Base-by-base conservation (phyloP, 1,140 invertebrate species). In the Pseudomyrmex pallidus region DNA sequence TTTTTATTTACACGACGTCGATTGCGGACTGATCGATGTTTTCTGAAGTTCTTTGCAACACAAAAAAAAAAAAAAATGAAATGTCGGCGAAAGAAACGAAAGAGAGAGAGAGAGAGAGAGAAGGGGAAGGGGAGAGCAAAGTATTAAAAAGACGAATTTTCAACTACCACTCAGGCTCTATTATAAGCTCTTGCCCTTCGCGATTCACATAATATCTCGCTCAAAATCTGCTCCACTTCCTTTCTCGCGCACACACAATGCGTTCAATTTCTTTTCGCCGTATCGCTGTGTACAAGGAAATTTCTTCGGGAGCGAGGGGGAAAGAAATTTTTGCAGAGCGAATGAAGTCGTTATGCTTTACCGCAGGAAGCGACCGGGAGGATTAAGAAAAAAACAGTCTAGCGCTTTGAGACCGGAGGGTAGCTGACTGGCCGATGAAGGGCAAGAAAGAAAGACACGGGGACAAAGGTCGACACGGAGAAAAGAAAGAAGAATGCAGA, bases 271-370 rank as follows among this genome's bases (percentile, higher is more conserved):
- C 22, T 25, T 56, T 78, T 70, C 56, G 17, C n/a, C 48, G 10
- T 54, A 63, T 68, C 44, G 46, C 8, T 8, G 12, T 59, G 48
- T 10, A 70, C 15, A 25, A 25, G 3, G 22, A 68, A 78, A 70
- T 72, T n/a, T 80, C 54, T 13, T 5, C 7, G 20, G 52, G 3
- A 17, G 2, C 13, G 20, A 10, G 35, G 63, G 13, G 35, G 63
- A 82, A n/a, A 82, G 74, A 35, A 82, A 82, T 83, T 83, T 83
- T 90, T 67, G 85, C 85, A 86, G 86, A 90, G 89, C 83, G 85
- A 85, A 90, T 72, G 74, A 86, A 80, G 68, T 85, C 84, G 86
- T 88, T 89, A 90, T 84, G 77, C 85, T n/a, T n/a, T 82, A n/a
- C 80, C 86, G 89, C 84, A 9, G 74, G 80, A 70, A 70, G 54